Evolutionary conservation across 1,140 invertebrate species (phyloP).

Genomic region (Drosophila guanche): DNA sequence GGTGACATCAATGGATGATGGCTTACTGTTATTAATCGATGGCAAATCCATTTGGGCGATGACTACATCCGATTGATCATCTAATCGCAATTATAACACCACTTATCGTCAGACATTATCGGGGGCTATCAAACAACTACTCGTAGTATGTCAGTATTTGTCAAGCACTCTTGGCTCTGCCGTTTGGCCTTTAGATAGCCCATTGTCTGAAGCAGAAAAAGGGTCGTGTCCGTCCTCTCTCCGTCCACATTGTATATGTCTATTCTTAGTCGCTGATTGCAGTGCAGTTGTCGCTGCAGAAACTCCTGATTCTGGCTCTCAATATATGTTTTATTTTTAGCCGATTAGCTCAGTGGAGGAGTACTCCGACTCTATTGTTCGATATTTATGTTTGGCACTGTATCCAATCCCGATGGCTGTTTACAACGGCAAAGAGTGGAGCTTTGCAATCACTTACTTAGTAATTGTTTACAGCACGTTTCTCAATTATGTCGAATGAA

Average conservation of each 20-base stretch:
- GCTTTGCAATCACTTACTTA: constrained; percentile 34
- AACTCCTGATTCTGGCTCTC: constrained; percentile 16
- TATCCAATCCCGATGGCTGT: constrained; percentile 12
- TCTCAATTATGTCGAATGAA: constrained; percentile 59
- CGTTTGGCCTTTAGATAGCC: constrained; percentile 22
- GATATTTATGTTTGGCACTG: constrained; percentile 53
- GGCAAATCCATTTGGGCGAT: constrained; percentile 30
- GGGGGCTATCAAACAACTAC: constrained; percentile 17
- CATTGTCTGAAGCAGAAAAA: constrained; percentile 8
- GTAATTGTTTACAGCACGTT: constrained; percentile 67
- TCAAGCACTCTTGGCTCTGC: constrained; percentile 19
- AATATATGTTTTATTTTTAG: constrained; percentile 47
- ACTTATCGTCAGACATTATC: constrained; percentile 49
- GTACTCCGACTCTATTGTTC: constrained; percentile 9
- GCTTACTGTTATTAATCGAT: not conserved
- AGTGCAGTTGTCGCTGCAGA: constrained; percentile 12
- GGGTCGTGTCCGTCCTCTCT: no score
- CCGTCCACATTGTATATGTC: constrained; percentile 19
- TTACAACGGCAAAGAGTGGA: constrained; percentile 9
- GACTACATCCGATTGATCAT: constrained; percentile 62
- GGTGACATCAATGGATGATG: constrained; percentile 22
- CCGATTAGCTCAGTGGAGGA: constrained; percentile 47
- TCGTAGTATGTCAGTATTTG: constrained; percentile 10
- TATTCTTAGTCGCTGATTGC: constrained; percentile 52
- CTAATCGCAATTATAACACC: constrained; percentile 25